These are phyloP conservation scores for Phania funesta DNA, from an alignment of 2,888 invertebrate genomes.

Conservation along the genomic window DNA sequence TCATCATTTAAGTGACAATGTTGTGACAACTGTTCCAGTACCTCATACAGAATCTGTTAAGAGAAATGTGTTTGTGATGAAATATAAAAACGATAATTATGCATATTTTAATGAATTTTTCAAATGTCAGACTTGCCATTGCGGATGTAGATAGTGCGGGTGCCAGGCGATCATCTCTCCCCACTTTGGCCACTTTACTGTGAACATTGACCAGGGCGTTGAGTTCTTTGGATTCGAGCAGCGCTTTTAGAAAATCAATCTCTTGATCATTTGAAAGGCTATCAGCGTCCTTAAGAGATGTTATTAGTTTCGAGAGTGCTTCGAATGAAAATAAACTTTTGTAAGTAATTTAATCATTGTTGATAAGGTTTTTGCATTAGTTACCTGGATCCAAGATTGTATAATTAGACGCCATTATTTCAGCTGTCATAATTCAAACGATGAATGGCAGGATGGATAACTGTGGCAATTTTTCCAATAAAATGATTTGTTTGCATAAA, in stretches of 20 bases:
- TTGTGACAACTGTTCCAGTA: slow-evolving; percentile 88
- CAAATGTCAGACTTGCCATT: slow-evolving; percentile 82
- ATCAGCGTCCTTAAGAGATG: slow-evolving; percentile 90
- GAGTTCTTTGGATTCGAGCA: slow-evolving; percentile 92
- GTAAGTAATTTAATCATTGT: neutral
- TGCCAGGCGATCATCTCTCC: slow-evolving; percentile 91
- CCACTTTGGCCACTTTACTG: slow-evolving; percentile 91
- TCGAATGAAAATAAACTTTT: slow-evolving; percentile 60
- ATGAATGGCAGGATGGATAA: slow-evolving; percentile 54
- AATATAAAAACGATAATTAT: neutral
- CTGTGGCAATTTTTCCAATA: neutral
- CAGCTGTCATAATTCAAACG: slow-evolving; percentile 78
- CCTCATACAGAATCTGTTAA: slow-evolving; percentile 87
- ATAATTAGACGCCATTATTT: slow-evolving; percentile 79
- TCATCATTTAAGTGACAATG: slow-evolving; percentile 86
- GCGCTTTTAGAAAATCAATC: slow-evolving; percentile 90
- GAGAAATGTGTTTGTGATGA: neutral
- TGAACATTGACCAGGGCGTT: slow-evolving; percentile 95
- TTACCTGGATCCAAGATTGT: slow-evolving; percentile 81
- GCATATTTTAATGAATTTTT: neutral
- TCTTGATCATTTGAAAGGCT: slow-evolving; percentile 90
- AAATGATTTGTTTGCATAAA: neutral
- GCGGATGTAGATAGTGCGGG: slow-evolving; percentile 92
- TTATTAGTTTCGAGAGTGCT: slow-evolving; percentile 90
- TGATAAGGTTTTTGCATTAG: slow-evolving; percentile 19